These are phyloP conservation scores for Pyrrhia umbra DNA, from an alignment of 2,888 invertebrate species.

Conservation along the genomic window DNA sequence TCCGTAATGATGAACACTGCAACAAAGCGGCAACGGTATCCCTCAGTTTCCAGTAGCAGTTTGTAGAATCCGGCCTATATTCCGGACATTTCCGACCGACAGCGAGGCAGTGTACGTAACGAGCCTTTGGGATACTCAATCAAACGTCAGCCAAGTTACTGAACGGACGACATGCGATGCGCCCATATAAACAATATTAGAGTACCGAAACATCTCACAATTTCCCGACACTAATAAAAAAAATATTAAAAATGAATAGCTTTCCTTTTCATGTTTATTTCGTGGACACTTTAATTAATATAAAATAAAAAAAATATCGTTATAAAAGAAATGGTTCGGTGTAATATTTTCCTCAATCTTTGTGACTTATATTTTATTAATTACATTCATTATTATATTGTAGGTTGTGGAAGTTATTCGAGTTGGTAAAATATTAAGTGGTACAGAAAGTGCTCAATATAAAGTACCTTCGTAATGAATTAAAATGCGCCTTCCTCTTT, in stretches of 20 bases:
- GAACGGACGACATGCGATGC: slow-evolving; percentile 12
- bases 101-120: neutral
- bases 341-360: slow-evolving; percentile 29
- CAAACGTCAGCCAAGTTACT: slow-evolving; percentile 35
- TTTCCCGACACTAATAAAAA: neutral
- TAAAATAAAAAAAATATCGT: slow-evolving; percentile 20
- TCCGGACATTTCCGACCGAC: slow-evolving; percentile 5
- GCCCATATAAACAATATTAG: neutral
- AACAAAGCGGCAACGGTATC: neutral
- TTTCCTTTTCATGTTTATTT: neutral
- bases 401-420: slow-evolving; percentile 30
- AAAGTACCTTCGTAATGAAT: slow-evolving; percentile 21
- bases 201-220: neutral
- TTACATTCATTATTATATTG: slow-evolving; percentile 42
- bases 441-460: slow-evolving; percentile 11
- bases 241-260: slow-evolving; percentile 17
- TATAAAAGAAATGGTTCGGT: slow-evolving; percentile 25
- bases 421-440: slow-evolving; percentile 24
- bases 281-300: slow-evolving; percentile 25
- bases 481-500: slow-evolving; percentile 10
- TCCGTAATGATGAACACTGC: slow-evolving; percentile 9
- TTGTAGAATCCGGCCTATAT: slow-evolving; percentile 11
- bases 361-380: slow-evolving; percentile 46
- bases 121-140: slow-evolving; percentile 38
- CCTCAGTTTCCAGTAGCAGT: slow-evolving; percentile 12